Conservation (phyloP, 2,797 vertebrate species). For the Alexandromys oeconomus region DNA sequence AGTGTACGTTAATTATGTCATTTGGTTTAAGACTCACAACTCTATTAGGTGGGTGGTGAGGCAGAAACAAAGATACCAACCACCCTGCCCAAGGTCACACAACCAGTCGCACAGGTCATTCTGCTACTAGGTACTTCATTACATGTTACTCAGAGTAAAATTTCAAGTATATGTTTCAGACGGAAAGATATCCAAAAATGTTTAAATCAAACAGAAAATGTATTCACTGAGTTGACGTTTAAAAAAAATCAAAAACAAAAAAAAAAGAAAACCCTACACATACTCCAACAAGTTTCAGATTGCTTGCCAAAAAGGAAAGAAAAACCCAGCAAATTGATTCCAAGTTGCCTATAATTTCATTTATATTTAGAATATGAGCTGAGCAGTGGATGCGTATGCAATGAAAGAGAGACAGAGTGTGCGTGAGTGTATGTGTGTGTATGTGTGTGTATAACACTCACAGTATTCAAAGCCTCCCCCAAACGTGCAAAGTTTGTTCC, state of each 20-base stretch:
- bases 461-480: conserved; percentile 76
- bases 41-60: not conserved
- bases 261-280: conserved; percentile 64
- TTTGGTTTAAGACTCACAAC: not conserved
- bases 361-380: conserved; percentile 80
- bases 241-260: conserved; percentile 55
- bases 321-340: conserved; percentile 64
- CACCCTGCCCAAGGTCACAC: not conserved
- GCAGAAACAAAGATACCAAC: conserved; percentile 7
- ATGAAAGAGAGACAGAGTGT: conserved; percentile 27
- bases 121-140: not conserved
- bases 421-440: conserved; percentile 60
- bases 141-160: conserved; percentile 13
- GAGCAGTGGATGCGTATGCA: conserved; percentile 39
- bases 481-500: conserved; percentile 79
- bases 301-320: conserved; percentile 74
- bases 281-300: conserved; percentile 77
- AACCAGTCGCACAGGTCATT: not conserved
- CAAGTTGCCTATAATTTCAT: conserved; percentile 76
- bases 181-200: conserved; percentile 36
- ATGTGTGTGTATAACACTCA: conserved; percentile 75
- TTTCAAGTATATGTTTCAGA: conserved; percentile 16
- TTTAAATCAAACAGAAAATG: conserved; percentile 66
- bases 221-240: conserved; percentile 57
- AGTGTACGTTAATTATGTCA: not conserved